phyloP scores from a whole-genome alignment of 35 echinoderm and acorn worm species.

The Ophioderma brevispina region DNA sequence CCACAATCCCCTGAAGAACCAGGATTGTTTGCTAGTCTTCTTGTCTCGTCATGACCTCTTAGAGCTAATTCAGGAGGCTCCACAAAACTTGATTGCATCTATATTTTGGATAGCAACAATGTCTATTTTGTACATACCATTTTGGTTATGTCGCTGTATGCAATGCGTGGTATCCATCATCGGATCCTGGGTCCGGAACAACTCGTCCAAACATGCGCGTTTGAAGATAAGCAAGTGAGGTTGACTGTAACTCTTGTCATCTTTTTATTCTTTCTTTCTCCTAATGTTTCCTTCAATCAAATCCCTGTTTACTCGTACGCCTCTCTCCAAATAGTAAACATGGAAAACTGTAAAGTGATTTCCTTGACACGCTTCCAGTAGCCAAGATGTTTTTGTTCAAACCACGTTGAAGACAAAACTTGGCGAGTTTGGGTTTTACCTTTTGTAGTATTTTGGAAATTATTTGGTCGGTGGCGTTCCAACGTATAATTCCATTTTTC shows the following conservation, averaged over 20 bases:
- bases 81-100: not conserved
- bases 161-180: not conserved
- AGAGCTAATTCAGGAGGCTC: not conserved
- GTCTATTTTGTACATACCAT: not conserved
- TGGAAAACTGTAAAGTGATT: not conserved
- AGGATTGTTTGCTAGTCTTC: not conserved
- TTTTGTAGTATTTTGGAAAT: not conserved
- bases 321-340: not conserved
- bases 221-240: not conserved
- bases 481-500: not conserved
- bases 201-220: not conserved
- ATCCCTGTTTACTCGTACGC: not conserved
- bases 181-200: not conserved
- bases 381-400: not conserved
- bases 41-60: conserved; percentile 15
- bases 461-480: not conserved
- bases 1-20: not conserved
- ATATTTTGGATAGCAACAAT: conserved; percentile 15
- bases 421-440: not conserved
- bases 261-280: not conserved
- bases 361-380: not conserved
- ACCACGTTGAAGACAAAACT: not conserved
- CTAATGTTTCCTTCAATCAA: not conserved
- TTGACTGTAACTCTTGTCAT: not conserved
- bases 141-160: not conserved